These are phyloP conservation scores for Palythoa grandiflora DNA, from an alignment of 92 coral and sea anemone species.

Conservation along the genomic window DNA sequence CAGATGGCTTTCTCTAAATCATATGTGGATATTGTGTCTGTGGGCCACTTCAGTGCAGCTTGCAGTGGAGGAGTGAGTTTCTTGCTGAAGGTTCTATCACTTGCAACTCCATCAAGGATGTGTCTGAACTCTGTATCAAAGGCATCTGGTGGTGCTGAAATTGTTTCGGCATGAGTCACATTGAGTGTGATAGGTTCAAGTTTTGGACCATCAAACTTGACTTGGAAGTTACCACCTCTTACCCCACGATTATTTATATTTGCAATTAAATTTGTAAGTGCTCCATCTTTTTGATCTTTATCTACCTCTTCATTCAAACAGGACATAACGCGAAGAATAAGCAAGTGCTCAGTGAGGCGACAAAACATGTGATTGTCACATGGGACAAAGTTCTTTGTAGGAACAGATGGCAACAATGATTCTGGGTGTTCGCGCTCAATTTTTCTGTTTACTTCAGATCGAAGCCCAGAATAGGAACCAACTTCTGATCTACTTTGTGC, in stretches of 20 bases:
- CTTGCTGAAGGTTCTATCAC: slow-evolving; percentile 17
- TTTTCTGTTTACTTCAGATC: slow-evolving; percentile 14
- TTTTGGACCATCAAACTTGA: slow-evolving; percentile 51
- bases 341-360: slow-evolving; percentile 55
- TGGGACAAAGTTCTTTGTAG: slow-evolving; percentile 24
- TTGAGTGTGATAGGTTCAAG: slow-evolving; percentile 48
- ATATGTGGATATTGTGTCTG: slow-evolving; percentile 16
- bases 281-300: slow-evolving; percentile 45
- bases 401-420: slow-evolving; percentile 48
- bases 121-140: slow-evolving; percentile 29
- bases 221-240: slow-evolving; percentile 54
- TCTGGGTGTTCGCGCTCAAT: slow-evolving; percentile 53
- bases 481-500: slow-evolving; percentile 19
- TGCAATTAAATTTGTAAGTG: slow-evolving; percentile 34
- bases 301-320: slow-evolving; percentile 48
- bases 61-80: slow-evolving; percentile 12
- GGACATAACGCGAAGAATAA: slow-evolving; percentile 36
- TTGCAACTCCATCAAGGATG: slow-evolving; percentile 54
- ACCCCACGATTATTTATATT: slow-evolving; percentile 59
- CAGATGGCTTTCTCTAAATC: slow-evolving; percentile 25
- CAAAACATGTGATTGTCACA: slow-evolving; percentile 61
- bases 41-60: slow-evolving; percentile 30
- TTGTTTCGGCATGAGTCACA: slow-evolving; percentile 24
- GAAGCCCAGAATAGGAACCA: slow-evolving; percentile 3
- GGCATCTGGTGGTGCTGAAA: slow-evolving; percentile 55